A percentile compares a stretch with the other conserved stretches of the same genome.
Conservation (phyloP, 2,113 vertebrate genomes). For the Gadus macrocephalus region DNA sequence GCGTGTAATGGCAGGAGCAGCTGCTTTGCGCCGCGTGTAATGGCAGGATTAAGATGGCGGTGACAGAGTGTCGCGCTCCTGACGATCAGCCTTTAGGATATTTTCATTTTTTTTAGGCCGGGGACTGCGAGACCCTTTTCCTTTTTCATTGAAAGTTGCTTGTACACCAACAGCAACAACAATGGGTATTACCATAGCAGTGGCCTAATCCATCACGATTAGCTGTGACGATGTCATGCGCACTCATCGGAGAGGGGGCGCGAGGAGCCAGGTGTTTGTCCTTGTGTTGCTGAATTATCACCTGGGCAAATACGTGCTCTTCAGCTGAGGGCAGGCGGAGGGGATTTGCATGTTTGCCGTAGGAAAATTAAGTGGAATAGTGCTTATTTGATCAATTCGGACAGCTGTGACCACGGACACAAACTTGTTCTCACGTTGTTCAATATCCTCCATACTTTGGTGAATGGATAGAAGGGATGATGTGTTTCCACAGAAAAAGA, state of each 20-base stretch:
- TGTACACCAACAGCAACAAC: slow-evolving; percentile 16
- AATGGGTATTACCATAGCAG: slow-evolving; percentile 48
- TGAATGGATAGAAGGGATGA: too few relatives aligned
- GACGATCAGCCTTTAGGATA: too few relatives aligned
- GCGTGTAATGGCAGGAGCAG: slow-evolving; percentile 58
- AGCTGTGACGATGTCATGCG: slow-evolving; percentile 53
- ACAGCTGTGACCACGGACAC: slow-evolving; percentile 35
- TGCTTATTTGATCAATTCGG: slow-evolving; percentile 41
- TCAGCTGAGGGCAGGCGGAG: slow-evolving; percentile 48
- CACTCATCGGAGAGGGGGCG: slow-evolving; percentile 32
- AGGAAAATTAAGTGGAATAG: slow-evolving; percentile 55
- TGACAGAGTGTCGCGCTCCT: slow-evolving; percentile 42
- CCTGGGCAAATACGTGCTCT: slow-evolving; percentile 58
- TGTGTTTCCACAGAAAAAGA: too few relatives aligned
- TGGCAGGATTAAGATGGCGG: slow-evolving; percentile 39
- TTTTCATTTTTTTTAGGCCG: slow-evolving; percentile 56
- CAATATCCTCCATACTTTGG: slow-evolving; percentile 1
- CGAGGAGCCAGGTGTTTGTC: slow-evolving; percentile 54
- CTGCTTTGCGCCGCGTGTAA: slow-evolving; percentile 59
- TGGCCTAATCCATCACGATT: slow-evolving; percentile 63
- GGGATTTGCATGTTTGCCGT: slow-evolving; percentile 66
- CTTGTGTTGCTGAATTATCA: slow-evolving; percentile 56
- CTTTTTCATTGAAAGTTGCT: slow-evolving; percentile 39
- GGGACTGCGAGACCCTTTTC: not conserved
- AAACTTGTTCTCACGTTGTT: slow-evolving; percentile 14